Conservation (phyloP, 1,140 invertebrate genomes). For the Drosophila cardini region DNA sequence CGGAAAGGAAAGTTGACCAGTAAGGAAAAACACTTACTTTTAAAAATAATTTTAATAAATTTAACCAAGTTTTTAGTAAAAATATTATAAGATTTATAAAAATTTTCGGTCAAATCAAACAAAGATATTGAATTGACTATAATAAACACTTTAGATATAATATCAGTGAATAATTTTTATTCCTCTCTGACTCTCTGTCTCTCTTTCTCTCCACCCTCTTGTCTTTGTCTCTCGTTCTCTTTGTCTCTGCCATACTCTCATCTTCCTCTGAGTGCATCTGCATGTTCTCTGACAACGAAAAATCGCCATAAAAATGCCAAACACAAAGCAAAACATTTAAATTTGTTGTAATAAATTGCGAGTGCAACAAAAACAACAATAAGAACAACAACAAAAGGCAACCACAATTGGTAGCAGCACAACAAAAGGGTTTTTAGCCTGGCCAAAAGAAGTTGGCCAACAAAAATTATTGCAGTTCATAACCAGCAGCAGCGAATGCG, state of each 20-base stretch:
- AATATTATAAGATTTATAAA: too few species aligned
- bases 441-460: constrained; percentile 42
- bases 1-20: too few species aligned
- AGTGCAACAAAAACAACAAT: constrained; percentile 24
- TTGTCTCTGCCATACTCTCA: too few species aligned
- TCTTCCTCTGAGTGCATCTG: constrained; percentile 22
- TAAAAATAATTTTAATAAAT: too few species aligned
- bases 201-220: not conserved
- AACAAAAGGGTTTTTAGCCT: constrained; percentile 23
- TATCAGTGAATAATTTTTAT: not conserved
- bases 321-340: constrained; percentile 71
- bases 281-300: constrained; percentile 41
- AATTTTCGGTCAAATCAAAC: too few species aligned
- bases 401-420: constrained; percentile 43
- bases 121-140: too few species aligned
- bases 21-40: too few species aligned
- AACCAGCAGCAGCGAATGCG: constrained; percentile 33
- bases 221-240: not conserved
- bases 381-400: constrained; percentile 47
- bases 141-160: too few species aligned
- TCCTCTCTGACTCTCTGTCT: not conserved
- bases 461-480: constrained; percentile 72
- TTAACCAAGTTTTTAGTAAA: too few species aligned
- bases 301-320: constrained; percentile 68
- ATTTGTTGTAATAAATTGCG: constrained; percentile 81